Conservation (phyloP, 2,113 vertebrate genomes). For the Carettochelys insculpta region DNA sequence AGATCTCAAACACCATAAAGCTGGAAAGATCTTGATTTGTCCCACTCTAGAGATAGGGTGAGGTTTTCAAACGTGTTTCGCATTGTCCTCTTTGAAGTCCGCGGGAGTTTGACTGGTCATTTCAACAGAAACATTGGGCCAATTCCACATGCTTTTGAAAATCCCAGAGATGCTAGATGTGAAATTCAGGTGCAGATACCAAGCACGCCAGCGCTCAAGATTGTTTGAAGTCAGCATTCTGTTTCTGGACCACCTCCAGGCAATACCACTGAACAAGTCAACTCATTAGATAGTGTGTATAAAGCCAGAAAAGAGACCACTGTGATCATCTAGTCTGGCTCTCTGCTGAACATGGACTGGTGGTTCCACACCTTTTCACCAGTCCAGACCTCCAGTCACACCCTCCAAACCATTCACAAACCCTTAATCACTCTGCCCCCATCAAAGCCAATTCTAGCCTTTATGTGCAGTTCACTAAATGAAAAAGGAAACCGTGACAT, state of each 20-base stretch:
- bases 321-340: neutral
- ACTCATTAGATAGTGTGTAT: neutral
- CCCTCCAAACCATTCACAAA: too few relatives aligned
- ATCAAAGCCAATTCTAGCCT: too few relatives aligned
- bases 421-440: too few relatives aligned
- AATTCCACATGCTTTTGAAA: neutral
- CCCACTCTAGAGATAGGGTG: neutral
- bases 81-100: neutral
- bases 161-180: neutral
- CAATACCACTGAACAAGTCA: neutral
- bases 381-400: too few relatives aligned
- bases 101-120: neutral
- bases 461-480: too few relatives aligned
- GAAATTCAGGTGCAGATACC: neutral
- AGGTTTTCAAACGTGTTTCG: neutral
- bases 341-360: neutral
- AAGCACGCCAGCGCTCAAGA: neutral
- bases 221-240: neutral
- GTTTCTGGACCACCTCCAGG: neutral
- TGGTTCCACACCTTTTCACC: too few relatives aligned
- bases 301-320: neutral
- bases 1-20: neutral
- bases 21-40: neutral
- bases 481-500: too few relatives aligned
- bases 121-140: fast-evolving